Evolutionary conservation across 2,888 invertebrate species (phyloP).

Genomic region (Netelia inedita): DNA sequence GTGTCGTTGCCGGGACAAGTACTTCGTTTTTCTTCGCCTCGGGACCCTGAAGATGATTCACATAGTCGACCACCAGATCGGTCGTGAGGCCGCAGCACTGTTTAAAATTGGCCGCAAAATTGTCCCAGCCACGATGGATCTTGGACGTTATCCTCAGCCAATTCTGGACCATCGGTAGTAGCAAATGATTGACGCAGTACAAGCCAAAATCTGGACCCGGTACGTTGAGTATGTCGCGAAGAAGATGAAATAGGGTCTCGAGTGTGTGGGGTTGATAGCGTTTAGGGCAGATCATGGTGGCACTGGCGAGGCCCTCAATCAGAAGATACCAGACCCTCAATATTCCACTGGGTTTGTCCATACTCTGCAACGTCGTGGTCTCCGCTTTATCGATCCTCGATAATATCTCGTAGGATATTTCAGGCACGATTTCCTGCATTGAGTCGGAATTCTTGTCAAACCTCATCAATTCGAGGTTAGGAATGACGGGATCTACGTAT

Average conservation of each 20-base stretch:
- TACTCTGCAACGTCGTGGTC: constrained; percentile 87
- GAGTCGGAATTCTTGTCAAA: constrained; percentile 88
- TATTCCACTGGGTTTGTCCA: constrained; percentile 93
- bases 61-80: constrained; percentile 94
- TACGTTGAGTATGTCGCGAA: constrained; percentile 91
- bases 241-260: constrained; percentile 94
- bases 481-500: constrained; percentile 94
- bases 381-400: constrained; percentile 86
- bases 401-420: constrained; percentile 89
- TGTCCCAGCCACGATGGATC: constrained; percentile 90
- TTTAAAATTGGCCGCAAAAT: constrained; percentile 95
- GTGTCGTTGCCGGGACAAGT: constrained; percentile 86
- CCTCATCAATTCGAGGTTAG: constrained; percentile 90
- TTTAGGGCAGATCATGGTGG: constrained; percentile 92
- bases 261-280: constrained; percentile 93
- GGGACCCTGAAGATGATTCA: constrained; percentile 90
- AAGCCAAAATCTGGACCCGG: constrained; percentile 96
- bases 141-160: constrained; percentile 93
- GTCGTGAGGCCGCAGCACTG: constrained; percentile 97
- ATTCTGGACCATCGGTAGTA: constrained; percentile 96
- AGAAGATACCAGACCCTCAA: constrained; percentile 96
- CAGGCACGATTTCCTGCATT: constrained; percentile 88
- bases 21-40: constrained; percentile 78
- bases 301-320: constrained; percentile 94
- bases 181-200: constrained; percentile 96